Base-by-base conservation (phyloP, 2,113 vertebrate genomes). In the Alces alces region DNA sequence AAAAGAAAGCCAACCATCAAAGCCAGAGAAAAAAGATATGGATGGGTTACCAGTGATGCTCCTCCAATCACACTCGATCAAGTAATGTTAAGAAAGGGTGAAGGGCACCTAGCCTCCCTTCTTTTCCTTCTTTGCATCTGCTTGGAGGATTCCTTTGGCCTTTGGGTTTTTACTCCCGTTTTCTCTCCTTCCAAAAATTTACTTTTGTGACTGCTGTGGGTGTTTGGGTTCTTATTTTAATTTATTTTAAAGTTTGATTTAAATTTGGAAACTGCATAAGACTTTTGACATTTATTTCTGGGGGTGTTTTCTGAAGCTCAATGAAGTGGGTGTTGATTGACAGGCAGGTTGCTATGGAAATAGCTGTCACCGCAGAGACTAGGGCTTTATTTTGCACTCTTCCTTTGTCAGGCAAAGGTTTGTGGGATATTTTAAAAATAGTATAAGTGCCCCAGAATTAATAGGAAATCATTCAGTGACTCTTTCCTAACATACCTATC, bases 391-490 rank as follows among this genome's bases (percentile, higher is more conserved):
- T 98, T 97, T 93, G 55, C 93, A 98, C 64, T 95, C 96, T 92
- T 52, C 91, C 97, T 98, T 97, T 97, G 95, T 97, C 91, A 97
- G 95, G 95, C 47, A 98, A 93, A 97, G 98, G 97, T 97, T 98
- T 98, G 97, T 97, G 97, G 97, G 97, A 97, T 98, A 98, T 98
- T 98, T 98, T 98, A 84, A 98, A 98, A 98, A 97, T 97, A 95
- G 98, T 98, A 78, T 1, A 11, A 82, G 64, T 96, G 82, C 57
- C 91, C 94, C 64, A 89, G 87, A 98, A 97, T 97, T 96, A 98
- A 98, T 70, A 97, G 55, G 95, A 92, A 95, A 86, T 47, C 58
- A 0, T 78, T 85, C 90, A 0, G 60, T 90, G 93, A 95, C 89
- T 93, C 58, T 76, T 97, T 92, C 66, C 47, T 66, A 95, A 97